Conservation (phyloP, 1,140 invertebrate species). For the Wiebesia pumilae region DNA sequence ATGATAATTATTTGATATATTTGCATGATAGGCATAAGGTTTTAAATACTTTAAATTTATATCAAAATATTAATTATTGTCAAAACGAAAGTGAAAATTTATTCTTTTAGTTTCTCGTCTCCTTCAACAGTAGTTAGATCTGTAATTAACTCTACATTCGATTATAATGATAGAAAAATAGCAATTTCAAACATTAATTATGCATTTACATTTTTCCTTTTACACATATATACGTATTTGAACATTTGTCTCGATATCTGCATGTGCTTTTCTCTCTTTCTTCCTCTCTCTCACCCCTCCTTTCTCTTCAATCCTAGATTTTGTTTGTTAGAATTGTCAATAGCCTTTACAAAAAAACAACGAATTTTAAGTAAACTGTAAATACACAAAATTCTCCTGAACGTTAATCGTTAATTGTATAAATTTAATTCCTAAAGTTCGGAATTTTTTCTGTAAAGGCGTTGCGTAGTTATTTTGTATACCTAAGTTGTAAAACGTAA, state of each 20-base stretch:
- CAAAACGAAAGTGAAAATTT: not conserved
- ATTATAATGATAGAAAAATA: not conserved
- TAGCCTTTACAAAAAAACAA: not conserved
- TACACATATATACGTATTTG: not conserved
- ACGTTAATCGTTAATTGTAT: not conserved
- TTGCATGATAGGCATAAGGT: not conserved
- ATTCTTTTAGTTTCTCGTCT: not conserved
- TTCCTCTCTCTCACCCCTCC: not conserved
- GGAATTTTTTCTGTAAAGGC: not conserved
- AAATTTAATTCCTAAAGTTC: not conserved
- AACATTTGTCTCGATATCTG: not conserved
- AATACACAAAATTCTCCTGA: too few species aligned
- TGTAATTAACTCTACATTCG: not conserved
- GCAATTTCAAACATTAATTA: not conserved
- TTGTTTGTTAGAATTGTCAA: not conserved
- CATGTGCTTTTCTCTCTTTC: constrained; percentile 34
- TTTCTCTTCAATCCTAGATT: not conserved
- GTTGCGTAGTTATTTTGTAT: not conserved
- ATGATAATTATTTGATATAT: not conserved
- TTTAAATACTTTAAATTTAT: not conserved
- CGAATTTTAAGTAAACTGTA: not conserved
- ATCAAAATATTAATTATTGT: not conserved
- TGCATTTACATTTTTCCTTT: not conserved
- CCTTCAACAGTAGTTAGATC: not conserved
- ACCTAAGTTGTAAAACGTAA: not conserved